Percentiles rank a stretch among this genome's conserved stretches.
Conservation (phyloP, 2,113 vertebrate species). For the Argyrosomus japonicus region DNA sequence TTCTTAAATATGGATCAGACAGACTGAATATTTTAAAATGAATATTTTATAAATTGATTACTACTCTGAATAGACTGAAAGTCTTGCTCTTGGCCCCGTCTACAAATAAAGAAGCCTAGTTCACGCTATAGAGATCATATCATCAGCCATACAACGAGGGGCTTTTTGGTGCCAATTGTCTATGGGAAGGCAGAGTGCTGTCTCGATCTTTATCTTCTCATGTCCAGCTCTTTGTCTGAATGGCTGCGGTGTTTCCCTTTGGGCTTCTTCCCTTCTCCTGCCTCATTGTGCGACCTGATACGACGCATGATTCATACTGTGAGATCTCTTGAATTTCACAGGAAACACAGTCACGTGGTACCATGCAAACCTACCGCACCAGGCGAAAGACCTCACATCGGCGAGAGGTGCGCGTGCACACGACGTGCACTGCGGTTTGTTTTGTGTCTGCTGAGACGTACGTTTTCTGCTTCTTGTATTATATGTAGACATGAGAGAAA, state of each 20-base stretch:
- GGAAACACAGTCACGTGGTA: conserved; percentile 40
- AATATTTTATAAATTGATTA: neutral
- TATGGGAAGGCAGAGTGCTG: conserved; percentile 44
- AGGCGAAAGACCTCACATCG: conserved; percentile 8
- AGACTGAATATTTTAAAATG: neutral
- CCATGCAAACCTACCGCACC: conserved; percentile 26
- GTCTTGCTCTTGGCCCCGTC: neutral
- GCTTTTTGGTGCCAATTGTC: conserved; percentile 49
- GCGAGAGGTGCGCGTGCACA: neutral
- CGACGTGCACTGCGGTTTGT: neutral
- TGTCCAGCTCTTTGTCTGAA: conserved; percentile 74
- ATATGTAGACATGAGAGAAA: neutral
- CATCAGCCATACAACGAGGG: conserved; percentile 15
- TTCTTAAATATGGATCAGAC: conserved; percentile 1
- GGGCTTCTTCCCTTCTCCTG: conserved; percentile 53
- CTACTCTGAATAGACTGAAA: conserved; percentile 1
- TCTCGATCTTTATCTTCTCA: conserved; percentile 66
- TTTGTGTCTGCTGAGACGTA: conserved; percentile 6
- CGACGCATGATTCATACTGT: conserved; percentile 54
- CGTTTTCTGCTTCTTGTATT: neutral
- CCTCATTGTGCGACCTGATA: conserved; percentile 70
- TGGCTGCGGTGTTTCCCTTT: conserved; percentile 62
- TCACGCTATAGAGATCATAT: conserved; percentile 36
- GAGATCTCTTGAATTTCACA: conserved; percentile 69
- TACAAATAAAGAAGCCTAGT: conserved; percentile 26